Conservation (phyloP, 2,888 invertebrate species). For the Palloptera scutellata region DNA sequence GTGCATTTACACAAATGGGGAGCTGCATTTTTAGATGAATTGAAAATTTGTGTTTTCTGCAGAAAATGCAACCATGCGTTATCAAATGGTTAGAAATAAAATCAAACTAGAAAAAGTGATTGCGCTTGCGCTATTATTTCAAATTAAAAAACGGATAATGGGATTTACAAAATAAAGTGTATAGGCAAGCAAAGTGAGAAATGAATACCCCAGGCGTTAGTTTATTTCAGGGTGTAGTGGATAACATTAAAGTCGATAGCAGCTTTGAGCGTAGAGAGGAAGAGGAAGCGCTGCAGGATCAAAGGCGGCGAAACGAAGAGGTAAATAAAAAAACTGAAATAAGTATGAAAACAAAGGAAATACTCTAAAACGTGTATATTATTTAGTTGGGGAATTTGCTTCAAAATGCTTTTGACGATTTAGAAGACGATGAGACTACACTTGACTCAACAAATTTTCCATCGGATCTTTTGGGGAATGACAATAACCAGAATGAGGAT, state of each 20-base stretch:
- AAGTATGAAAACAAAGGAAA: constrained; percentile 14
- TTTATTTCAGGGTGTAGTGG: constrained; percentile 73
- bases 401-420: constrained; percentile 74
- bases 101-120: constrained; percentile 16
- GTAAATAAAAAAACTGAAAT: constrained; percentile 57
- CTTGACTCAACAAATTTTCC: constrained; percentile 67
- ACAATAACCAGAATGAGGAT: constrained; percentile 20
- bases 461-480: constrained; percentile 41
- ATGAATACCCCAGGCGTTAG: constrained; percentile 68
- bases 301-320: constrained; percentile 73
- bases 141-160: constrained; percentile 26
- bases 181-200: neutral
- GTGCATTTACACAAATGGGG: too few species aligned
- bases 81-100: neutral
- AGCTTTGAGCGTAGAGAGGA: constrained; percentile 73
- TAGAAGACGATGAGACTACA: constrained; percentile 73
- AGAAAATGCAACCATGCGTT: too few species aligned
- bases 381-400: constrained; percentile 71
- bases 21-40: too few species aligned
- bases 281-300: constrained; percentile 75
- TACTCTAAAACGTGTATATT: constrained; percentile 4
- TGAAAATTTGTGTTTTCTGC: too few species aligned
- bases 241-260: constrained; percentile 72
- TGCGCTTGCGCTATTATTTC: constrained; percentile 38
- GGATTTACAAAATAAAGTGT: constrained; percentile 30